phyloP scores from a whole-genome alignment of 2,113 vertebrate genomes.

The Etia nguti region DNA sequence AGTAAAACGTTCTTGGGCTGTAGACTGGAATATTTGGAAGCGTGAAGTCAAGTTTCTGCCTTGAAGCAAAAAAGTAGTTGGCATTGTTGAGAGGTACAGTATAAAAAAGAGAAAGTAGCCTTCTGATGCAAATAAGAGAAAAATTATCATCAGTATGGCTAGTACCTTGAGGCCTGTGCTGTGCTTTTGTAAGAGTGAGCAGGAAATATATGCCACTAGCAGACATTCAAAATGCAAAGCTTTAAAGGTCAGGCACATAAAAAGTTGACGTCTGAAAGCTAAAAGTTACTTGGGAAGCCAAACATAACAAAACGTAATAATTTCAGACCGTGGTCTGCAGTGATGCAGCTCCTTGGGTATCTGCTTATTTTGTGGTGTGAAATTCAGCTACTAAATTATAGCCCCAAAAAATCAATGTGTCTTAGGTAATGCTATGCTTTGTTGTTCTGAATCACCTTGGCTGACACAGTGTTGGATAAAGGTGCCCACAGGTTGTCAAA shows the following conservation, averaged over 20 bases:
- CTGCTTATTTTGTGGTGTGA: neutral
- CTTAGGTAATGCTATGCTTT: neutral
- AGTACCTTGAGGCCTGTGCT: neutral
- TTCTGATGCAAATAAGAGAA: neutral
- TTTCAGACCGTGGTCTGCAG: neutral
- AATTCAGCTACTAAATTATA: neutral
- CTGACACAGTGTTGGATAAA: neutral
- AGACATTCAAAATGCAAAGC: neutral
- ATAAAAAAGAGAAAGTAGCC: neutral
- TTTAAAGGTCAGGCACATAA: neutral
- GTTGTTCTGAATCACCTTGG: neutral
- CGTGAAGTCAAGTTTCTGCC: neutral
- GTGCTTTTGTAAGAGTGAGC: neutral
- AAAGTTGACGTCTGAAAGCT: neutral
- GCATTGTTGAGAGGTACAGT: neutral
- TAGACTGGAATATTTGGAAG: neutral
- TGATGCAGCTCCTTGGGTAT: neutral
- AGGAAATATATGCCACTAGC: neutral
- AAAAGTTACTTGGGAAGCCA: neutral
- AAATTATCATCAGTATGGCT: neutral
- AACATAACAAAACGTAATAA: neutral
- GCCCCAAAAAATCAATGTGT: neutral
- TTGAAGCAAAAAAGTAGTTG: neutral
- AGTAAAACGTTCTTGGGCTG: rapidly evolving
- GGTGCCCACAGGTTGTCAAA: neutral